These are phyloP conservation scores for Corynorhinus townsendii DNA, from an alignment of 2,113 vertebrate species.

Conservation along the genomic window DNA sequence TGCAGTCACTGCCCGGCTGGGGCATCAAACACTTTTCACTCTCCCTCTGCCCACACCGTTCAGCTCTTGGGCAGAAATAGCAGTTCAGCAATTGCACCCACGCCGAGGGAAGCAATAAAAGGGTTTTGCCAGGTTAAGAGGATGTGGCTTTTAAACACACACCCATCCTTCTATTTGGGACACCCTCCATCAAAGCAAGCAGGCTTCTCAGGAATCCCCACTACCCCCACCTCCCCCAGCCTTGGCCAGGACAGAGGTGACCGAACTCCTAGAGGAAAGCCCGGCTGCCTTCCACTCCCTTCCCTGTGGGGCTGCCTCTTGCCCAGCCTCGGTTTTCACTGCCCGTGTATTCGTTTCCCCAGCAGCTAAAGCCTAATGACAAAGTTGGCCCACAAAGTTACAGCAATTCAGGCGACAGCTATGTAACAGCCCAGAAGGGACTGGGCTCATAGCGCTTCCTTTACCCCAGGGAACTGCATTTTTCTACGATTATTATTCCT, in stretches of 20 bases:
- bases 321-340: not conserved
- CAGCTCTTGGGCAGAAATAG: not conserved
- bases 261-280: not conserved
- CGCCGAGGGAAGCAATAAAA: slow-evolving; percentile 10
- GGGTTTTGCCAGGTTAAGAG: slow-evolving; percentile 36
- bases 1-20: slow-evolving; percentile 7
- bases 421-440: slow-evolving; percentile 68
- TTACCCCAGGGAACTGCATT: slow-evolving; percentile 80
- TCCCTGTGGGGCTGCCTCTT: not conserved
- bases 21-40: not conserved
- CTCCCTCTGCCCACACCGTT: not conserved
- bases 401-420: slow-evolving; percentile 68
- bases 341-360: not conserved
- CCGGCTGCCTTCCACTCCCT: not conserved
- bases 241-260: not conserved
- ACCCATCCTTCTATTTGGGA: not conserved
- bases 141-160: slow-evolving; percentile 46
- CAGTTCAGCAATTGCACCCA: not conserved
- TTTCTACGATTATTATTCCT: slow-evolving; percentile 85
- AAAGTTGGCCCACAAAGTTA: slow-evolving; percentile 35
- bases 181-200: not conserved
- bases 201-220: not conserved
- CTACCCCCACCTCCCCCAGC: fast-evolving
- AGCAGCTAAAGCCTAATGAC: slow-evolving; percentile 40
- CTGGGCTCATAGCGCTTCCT: slow-evolving; percentile 77